Percentiles rank a stretch among this genome's conserved stretches.
Evolutionary conservation across 2,113 vertebrate species (phyloP).

Genomic region (Calonectris borealis): DNA sequence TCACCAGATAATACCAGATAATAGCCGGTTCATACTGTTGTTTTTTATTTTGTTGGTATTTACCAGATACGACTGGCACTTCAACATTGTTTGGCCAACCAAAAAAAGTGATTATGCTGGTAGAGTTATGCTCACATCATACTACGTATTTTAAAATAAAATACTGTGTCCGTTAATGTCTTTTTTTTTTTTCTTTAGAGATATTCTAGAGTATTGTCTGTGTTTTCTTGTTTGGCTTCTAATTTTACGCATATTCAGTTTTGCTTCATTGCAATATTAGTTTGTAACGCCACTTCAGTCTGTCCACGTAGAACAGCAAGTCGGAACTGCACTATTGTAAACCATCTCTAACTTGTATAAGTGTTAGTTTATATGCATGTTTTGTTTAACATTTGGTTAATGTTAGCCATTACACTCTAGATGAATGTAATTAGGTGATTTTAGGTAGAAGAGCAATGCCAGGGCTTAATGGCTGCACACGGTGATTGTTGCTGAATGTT

Average conservation of each 20-base stretch:
- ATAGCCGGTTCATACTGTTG: neutral
- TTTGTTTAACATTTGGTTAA: neutral
- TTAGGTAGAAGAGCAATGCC: neutral
- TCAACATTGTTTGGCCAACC: neutral
- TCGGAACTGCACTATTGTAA: neutral
- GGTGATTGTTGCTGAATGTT: neutral
- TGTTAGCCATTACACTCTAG: neutral
- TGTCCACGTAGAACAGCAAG: accelerated
- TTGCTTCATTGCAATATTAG: neutral
- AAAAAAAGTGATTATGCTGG: neutral
- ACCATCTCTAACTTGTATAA: neutral
- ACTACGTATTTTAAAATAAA: neutral
- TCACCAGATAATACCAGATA: neutral
- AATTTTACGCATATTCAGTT: neutral
- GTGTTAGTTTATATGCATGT: neutral
- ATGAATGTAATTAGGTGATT: neutral
- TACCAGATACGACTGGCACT: neutral
- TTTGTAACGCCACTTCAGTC: neutral
- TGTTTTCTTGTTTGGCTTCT: neutral
- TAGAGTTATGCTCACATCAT: neutral
- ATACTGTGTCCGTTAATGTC: neutral
- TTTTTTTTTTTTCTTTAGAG: neutral
- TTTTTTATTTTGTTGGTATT: neutral
- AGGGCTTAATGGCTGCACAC: neutral
- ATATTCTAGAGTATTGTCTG: neutral